Conservation (phyloP, 2,113 vertebrate species). For the Urocolius indicus region DNA sequence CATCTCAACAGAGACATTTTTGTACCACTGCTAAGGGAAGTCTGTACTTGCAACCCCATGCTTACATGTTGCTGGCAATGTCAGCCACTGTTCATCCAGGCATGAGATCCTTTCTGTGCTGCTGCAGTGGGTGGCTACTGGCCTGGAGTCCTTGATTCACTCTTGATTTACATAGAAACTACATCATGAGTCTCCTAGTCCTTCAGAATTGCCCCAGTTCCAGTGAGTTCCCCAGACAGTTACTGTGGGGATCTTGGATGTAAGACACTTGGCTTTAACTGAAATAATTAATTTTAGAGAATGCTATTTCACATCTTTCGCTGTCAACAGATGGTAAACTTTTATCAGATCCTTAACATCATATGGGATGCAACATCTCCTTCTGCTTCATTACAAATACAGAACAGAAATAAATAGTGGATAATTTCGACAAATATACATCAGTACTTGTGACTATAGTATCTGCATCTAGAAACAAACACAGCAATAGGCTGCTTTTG, state of each 20-base stretch:
- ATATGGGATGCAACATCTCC: conserved; percentile 13
- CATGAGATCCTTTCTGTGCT: not conserved
- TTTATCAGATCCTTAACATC: conserved; percentile 17
- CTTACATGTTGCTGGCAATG: not conserved
- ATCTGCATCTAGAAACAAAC: not conserved
- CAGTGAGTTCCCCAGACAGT: not conserved
- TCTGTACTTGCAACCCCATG: fast-evolving
- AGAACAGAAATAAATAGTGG: conserved; percentile 2
- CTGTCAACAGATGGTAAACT: conserved; percentile 56
- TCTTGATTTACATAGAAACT: not conserved
- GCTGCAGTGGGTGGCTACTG: not conserved
- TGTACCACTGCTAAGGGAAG: not conserved
- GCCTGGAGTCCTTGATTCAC: not conserved
- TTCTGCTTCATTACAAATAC: conserved; percentile 29
- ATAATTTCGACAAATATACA: not conserved
- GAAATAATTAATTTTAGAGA: conserved; percentile 45
- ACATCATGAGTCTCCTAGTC: not conserved
- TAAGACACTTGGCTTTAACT: not conserved
- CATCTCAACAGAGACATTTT: not conserved
- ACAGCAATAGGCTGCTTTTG: not conserved
- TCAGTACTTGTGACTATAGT: not conserved
- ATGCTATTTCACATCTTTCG: conserved; percentile 1
- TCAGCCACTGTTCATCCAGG: not conserved
- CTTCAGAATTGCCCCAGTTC: not conserved
- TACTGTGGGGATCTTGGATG: not conserved